A percentile compares a stretch with the other conserved stretches of the same genome.
These are phyloP conservation scores for Tetrax tetrax DNA, from an alignment of 2,113 vertebrate species.

Conservation along the genomic window DNA sequence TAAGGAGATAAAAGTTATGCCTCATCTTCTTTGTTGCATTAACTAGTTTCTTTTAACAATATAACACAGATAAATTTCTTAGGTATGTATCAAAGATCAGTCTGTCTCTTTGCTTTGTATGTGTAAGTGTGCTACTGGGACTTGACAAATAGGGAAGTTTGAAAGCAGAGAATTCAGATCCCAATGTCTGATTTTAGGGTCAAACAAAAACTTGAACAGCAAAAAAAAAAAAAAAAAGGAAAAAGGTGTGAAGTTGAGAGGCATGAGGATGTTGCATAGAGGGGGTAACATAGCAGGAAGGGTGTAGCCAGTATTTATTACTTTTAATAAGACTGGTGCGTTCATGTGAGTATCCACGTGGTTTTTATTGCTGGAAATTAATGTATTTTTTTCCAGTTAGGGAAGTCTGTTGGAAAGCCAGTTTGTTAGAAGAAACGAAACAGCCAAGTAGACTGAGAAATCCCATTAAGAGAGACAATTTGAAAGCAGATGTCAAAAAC, in stretches of 20 bases:
- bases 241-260: neutral
- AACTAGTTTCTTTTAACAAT: neutral
- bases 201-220: neutral
- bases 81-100: neutral
- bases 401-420: neutral
- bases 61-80: neutral
- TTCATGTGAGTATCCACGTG: neutral
- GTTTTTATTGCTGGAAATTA: neutral
- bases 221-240: neutral
- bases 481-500: neutral
- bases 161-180: neutral
- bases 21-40: neutral
- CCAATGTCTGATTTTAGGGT: neutral
- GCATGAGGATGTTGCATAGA: neutral
- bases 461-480: neutral
- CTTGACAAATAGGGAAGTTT: neutral
- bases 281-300: neutral
- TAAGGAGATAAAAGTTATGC: neutral
- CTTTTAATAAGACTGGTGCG: neutral
- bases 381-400: neutral
- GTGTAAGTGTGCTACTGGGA: accelerated
- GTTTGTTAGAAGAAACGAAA: neutral
- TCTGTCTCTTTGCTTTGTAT: neutral
- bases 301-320: neutral
- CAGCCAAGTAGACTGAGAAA: neutral